Percentiles rank a stretch among this genome's conserved stretches.
Evolutionary conservation across 2,888 invertebrate species (phyloP).

Genomic region (Philaethria dido): DNA sequence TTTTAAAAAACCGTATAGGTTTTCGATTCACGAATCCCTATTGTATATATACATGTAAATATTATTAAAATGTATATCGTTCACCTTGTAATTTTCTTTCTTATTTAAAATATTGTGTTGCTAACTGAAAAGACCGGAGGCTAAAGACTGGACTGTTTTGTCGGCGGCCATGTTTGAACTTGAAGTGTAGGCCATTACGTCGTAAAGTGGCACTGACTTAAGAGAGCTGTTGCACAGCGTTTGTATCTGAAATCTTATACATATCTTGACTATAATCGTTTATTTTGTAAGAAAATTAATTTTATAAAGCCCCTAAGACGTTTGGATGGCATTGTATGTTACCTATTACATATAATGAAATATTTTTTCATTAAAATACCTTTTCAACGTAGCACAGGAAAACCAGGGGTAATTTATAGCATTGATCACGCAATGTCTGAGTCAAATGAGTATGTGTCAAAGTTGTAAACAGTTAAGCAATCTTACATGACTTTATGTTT

Average conservation of each 20-base stretch:
- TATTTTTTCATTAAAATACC: too few species aligned
- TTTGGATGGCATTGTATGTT: not conserved
- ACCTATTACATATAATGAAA: not conserved
- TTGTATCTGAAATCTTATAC: not conserved
- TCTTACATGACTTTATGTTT: too few species aligned
- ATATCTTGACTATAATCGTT: not conserved
- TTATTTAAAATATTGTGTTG: not conserved
- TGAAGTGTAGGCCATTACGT: not conserved
- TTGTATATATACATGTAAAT: too few species aligned
- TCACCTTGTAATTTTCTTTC: too few species aligned
- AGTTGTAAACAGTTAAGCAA: too few species aligned
- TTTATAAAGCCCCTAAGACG: not conserved
- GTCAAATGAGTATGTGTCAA: too few species aligned
- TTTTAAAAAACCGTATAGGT: too few species aligned
- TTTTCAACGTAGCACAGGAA: too few species aligned
- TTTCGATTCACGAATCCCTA: too few species aligned
- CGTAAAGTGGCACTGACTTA: not conserved
- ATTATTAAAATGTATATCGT: too few species aligned
- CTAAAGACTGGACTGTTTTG: conserved; percentile 1
- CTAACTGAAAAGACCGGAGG: not conserved
- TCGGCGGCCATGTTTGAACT: conserved; percentile 2
- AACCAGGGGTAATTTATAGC: too few species aligned
- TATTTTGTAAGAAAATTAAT: not conserved
- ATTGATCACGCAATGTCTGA: too few species aligned
- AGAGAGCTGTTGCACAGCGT: not conserved